Conservation (phyloP, 2,888 invertebrate genomes). For the Punctoribates punctum region DNA sequence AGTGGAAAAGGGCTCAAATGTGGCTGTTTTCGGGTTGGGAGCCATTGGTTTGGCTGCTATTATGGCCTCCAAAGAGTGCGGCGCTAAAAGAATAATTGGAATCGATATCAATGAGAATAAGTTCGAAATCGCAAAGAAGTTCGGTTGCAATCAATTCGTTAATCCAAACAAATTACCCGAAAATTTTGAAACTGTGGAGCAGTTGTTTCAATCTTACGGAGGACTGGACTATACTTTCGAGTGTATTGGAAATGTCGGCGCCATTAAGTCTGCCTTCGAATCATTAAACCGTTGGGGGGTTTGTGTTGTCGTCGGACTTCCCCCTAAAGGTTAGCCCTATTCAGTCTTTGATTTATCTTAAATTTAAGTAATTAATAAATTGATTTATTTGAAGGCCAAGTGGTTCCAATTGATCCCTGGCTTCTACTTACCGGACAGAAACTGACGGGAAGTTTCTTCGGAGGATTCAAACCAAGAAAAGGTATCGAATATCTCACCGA, state of each 20-base stretch:
- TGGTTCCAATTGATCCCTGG: slow-evolving; percentile 5
- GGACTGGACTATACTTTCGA: slow-evolving; percentile 35
- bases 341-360: neutral
- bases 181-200: neutral
- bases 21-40: slow-evolving; percentile 89
- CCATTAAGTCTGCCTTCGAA: slow-evolving; percentile 3
- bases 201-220: slow-evolving; percentile 9
- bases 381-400: neutral
- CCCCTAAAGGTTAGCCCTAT: neutral
- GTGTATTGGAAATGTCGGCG: slow-evolving; percentile 4
- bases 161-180: slow-evolving; percentile 33
- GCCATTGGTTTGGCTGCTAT: slow-evolving; percentile 87
- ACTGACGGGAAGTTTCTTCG: slow-evolving; percentile 21
- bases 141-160: slow-evolving; percentile 61
- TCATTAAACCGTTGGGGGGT: slow-evolving; percentile 12
- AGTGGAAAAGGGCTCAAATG: slow-evolving; percentile 78
- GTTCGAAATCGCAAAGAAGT: slow-evolving; percentile 72
- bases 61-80: slow-evolving; percentile 78
- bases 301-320: slow-evolving; percentile 27
- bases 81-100: slow-evolving; percentile 80
- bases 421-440: slow-evolving; percentile 5
- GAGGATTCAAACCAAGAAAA: slow-evolving; percentile 16
- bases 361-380: neutral
- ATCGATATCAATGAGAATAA: slow-evolving; percentile 80
- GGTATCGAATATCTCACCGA: neutral